Evolutionary conservation across 2,888 invertebrate species (phyloP), one percentile per base, ranked within the genome.

Genomic region (Cecidostiba fungosa): DNA sequence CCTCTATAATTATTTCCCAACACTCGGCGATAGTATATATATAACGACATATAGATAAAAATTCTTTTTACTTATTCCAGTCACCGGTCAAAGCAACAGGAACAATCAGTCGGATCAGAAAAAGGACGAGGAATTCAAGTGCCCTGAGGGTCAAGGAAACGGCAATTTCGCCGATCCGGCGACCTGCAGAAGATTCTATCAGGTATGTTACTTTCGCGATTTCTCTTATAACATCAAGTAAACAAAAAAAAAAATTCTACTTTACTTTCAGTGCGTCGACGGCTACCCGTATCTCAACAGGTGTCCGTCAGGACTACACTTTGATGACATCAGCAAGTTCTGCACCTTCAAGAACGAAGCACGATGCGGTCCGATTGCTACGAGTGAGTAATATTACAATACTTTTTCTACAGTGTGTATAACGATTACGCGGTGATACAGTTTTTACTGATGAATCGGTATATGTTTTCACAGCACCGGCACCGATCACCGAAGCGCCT

Each of bases 321-420:
- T 98, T 92, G 98, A 98, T 92, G 98, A 98, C 91, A 95, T 97
- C 90, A 96, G 96, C 94, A 98, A 98, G 94, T 97, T 95, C 91
- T 98, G 98, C 93, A 98, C 98, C 3, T 98, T 98, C 93, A 97
- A 97, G 94, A 95, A 95, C 85, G 98, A 98, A 94, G 98, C 98
- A 43, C 95, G 97, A 92, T 98, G 98, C 93, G 98, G 98, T 77
- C 98, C 98, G 32, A 95, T 98, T 88, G 95, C 97, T 87, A 95
- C 97, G 91, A 98, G 98, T 98, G 95, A 96, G 96, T 95, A 90
- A 32, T 62, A 26, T 73, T 50, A 19, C 16, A 2, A 50, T 19
- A 50, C 50, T 50, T 50, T 19, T 50, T 50, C 19, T 47, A 43
- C 12, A 12, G 43, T 12, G 23, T 43, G 39, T 26, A 2, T n/a